Conservation (phyloP, 2,888 invertebrate genomes). For the Pherbina coryleti region DNA sequence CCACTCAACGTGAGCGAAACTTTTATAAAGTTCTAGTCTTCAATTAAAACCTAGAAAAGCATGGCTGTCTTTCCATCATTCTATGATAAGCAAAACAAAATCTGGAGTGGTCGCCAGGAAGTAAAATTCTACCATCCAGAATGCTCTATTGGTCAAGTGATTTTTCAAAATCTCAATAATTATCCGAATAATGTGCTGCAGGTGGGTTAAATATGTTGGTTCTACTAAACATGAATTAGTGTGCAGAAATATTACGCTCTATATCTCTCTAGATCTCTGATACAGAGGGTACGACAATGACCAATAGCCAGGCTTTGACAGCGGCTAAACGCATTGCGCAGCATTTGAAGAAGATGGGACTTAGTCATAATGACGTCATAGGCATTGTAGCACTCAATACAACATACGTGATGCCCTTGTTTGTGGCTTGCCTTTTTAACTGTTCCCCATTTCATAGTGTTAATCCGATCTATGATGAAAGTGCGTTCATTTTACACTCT, state of each 20-base stretch:
- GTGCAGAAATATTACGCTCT: no score
- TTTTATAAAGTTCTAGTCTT: no score
- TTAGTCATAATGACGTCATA: conserved; percentile 53
- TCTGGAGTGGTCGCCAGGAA: conserved; percentile 52
- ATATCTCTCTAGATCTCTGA: conserved; percentile 52
- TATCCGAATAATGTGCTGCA: conserved; percentile 51
- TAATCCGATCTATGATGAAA: conserved; percentile 51
- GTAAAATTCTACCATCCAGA: conserved; percentile 52
- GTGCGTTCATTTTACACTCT: conserved; percentile 7
- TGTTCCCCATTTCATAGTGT: conserved; percentile 57
- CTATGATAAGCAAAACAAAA: conserved; percentile 41
- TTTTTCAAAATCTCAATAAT: conserved; percentile 52
- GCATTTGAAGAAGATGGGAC: conserved; percentile 48
- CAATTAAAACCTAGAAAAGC: no score
- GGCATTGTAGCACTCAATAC: conserved; percentile 57
- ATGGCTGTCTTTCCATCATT: not conserved
- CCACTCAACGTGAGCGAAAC: no score
- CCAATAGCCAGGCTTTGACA: conserved; percentile 51
- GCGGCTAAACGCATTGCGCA: conserved; percentile 53
- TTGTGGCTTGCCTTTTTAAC: conserved; percentile 59
- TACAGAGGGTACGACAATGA: conserved; percentile 51
- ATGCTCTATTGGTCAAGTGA: conserved; percentile 56
- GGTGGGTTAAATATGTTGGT: conserved; percentile 26
- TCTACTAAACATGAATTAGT: no score
- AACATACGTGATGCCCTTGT: conserved; percentile 54